A percentile compares a stretch with the other conserved stretches of the same genome.
Evolutionary conservation across 2,797 vertebrate species (phyloP).

Genomic region (Eurystomus glaucurus): DNA sequence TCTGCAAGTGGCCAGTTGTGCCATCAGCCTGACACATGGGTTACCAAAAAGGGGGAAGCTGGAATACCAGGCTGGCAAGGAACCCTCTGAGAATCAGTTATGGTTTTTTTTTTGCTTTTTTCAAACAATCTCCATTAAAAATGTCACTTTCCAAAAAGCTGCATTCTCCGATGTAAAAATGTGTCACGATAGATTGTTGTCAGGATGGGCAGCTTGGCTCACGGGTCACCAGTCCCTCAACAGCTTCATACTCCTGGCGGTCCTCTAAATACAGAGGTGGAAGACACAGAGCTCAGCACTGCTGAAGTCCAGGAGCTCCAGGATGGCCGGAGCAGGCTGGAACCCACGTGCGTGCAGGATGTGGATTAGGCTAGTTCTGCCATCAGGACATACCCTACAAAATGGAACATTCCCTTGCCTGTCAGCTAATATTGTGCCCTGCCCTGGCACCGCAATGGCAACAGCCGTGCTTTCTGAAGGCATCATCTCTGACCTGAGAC

Average conservation of each 20-base stretch:
- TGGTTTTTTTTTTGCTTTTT: neutral
- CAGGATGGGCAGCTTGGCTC: neutral
- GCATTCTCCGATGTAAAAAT: neutral
- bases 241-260: neutral
- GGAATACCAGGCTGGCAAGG: neutral
- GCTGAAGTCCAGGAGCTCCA: neutral
- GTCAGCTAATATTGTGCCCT: neutral
- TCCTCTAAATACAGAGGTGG: neutral
- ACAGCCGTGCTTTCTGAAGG: neutral
- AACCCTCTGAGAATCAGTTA: neutral
- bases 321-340: neutral
- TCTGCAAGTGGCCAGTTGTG: neutral
- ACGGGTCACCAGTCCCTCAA: neutral
- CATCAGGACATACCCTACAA: neutral
- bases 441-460: neutral
- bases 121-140: neutral
- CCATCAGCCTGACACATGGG: neutral
- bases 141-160: neutral
- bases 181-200: neutral
- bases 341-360: neutral
- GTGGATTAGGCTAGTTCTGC: neutral
- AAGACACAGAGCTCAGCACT: neutral
- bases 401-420: neutral
- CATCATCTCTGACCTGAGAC: slow-evolving; percentile 19
- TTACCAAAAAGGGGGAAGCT: neutral